Conservation (phyloP, 2,888 invertebrate species). For the Cheilosia urbana region DNA sequence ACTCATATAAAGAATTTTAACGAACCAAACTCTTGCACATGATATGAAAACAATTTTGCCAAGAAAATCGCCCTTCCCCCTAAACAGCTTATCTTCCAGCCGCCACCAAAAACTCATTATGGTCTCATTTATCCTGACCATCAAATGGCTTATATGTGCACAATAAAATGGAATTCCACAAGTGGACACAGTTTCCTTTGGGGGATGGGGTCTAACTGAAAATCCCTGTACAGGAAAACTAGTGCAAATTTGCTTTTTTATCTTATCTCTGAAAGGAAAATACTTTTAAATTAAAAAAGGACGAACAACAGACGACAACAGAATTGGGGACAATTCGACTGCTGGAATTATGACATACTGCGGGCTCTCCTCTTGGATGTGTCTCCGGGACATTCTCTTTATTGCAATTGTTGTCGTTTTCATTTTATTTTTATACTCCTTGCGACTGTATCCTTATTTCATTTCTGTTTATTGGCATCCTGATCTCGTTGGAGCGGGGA, state of each 20-base stretch:
- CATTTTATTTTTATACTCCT: constrained; percentile 48
- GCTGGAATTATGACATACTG: constrained; percentile 63
- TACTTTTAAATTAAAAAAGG: constrained; percentile 61
- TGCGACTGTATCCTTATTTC: constrained; percentile 46
- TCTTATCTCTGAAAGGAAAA: constrained; percentile 2
- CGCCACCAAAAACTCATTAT: constrained; percentile 75
- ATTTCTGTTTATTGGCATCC: constrained; percentile 53
- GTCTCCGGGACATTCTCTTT: constrained; percentile 31
- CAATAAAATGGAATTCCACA: constrained; percentile 66
- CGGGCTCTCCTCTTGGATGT: constrained; percentile 6
- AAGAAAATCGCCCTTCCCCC: background rate
- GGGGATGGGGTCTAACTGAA: constrained; percentile 46
- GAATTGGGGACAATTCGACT: constrained; percentile 49
- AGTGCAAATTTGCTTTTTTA: constrained; percentile 32
- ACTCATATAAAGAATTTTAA: constrained; percentile 73
- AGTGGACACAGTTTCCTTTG: constrained; percentile 50
- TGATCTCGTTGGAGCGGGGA: constrained; percentile 15
- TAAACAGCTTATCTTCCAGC: constrained; percentile 38
- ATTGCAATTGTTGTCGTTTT: constrained; percentile 54
- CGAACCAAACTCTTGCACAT: constrained; percentile 54
- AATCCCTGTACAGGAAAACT: constrained; percentile 16
- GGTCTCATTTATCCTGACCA: constrained; percentile 72
- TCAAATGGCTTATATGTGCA: constrained; percentile 51
- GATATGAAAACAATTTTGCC: constrained; percentile 56
- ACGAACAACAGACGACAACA: constrained; percentile 19